Evolutionary conservation across 2,113 vertebrate genomes (phyloP), one percentile per base, ranked within the genome.

Genomic region (Vanacampus margaritifer): DNA sequence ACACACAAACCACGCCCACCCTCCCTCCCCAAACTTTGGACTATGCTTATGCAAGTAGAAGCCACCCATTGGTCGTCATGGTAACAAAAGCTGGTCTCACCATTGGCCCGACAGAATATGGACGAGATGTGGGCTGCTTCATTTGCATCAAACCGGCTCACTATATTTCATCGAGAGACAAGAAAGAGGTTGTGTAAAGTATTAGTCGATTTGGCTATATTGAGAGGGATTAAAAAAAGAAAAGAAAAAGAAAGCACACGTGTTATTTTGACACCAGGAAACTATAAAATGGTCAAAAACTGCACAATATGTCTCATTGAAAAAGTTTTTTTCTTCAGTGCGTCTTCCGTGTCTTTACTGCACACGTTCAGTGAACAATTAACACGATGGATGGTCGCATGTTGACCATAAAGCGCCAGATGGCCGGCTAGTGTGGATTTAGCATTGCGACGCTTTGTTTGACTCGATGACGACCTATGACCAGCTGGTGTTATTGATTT

Each of bases 401-500:
- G 62, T 46, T 17, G 7, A 24, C 23, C 8, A 64, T n/a, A n/a
- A 50, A 24, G 23, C 6, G 1, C 0, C 12, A 1, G 8, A 5
- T 21, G 12, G 11, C 4, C 65, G 4, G 43, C 17, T 8, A 12
- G 7, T 53, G 14, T 3, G 9, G 10, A 43, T 46, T 21, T 36
- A 23, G 16, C 21, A 19, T 39, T 50, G 11, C 19, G 14, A 26
- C 16, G 13, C 41, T 32, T 46, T 46, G 24, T 64, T 50, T 68
- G 43, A 23, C 58, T 58, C 35, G 2, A 50, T 53, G 45, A 19
- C 48, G 21, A 65, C 46, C 53, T 63, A 19, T 65, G 60, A 65
- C 68, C 60, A n/a, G 14, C 1, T 16, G 6, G 41, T 50, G 71
- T 74, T 69, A 78, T 63, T 78, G 36, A 78, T 74, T 74, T 16